A percentile compares a stretch with the other conserved stretches of the same genome.
phyloP scores from a whole-genome alignment of 37 sponge, comb jelly and placozoan species.

The Aphrocallistes beatrix region DNA sequence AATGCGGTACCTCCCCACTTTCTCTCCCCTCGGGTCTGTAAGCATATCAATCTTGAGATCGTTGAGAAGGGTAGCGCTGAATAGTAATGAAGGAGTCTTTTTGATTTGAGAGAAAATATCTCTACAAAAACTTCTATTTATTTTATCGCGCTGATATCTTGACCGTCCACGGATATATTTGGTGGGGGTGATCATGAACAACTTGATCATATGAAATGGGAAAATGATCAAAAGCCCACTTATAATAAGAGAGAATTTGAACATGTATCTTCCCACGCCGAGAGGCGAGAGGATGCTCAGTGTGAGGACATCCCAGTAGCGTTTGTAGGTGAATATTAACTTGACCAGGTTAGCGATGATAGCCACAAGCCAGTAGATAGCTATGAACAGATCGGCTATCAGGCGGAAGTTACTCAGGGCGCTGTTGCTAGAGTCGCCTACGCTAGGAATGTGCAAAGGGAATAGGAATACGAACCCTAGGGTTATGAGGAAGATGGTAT shows the following conservation, averaged over 20 bases:
- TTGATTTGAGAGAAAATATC: not conserved
- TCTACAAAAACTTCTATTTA: not conserved
- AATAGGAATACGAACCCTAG: not conserved
- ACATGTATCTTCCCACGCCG: not conserved
- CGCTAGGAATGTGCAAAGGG: not conserved
- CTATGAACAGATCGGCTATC: not conserved
- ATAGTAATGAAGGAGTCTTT: not conserved
- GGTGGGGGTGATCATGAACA: not conserved
- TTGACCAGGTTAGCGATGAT: not conserved
- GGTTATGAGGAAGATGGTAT: not conserved
- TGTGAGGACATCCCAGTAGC: not conserved
- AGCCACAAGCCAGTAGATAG: not conserved
- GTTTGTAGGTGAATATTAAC: not conserved
- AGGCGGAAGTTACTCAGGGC: not conserved
- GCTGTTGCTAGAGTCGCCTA: not conserved
- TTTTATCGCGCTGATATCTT: not conserved
- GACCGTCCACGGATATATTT: not conserved
- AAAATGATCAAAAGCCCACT: not conserved
- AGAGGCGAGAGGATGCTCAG: not conserved
- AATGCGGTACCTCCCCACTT: conserved; percentile 6
- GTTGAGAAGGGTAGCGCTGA: not conserved
- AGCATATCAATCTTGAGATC: not conserved
- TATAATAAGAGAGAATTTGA: not conserved
- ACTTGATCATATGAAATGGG: not conserved
- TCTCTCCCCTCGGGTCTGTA: not conserved